Conservation (phyloP, 2,797 vertebrate genomes). For the Sciurus carolinensis region DNA sequence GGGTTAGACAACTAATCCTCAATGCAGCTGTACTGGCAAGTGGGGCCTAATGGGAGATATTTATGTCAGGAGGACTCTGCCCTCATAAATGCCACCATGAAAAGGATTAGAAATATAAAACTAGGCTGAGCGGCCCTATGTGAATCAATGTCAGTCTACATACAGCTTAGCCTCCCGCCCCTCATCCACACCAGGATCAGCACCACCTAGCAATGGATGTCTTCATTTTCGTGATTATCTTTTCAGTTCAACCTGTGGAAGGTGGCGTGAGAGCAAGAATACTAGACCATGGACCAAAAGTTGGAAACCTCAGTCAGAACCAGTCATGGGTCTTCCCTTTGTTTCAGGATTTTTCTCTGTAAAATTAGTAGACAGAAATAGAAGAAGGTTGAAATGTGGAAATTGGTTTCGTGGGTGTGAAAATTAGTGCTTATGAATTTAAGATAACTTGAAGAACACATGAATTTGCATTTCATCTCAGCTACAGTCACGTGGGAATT, state of each 20-base stretch:
- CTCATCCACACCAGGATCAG: too few species aligned
- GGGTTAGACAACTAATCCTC: too few species aligned
- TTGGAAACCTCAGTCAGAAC: not conserved
- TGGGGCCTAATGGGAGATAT: too few species aligned
- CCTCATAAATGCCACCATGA: too few species aligned
- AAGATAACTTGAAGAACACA: not conserved
- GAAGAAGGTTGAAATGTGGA: not conserved
- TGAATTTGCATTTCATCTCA: not conserved
- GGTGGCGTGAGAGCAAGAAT: not conserved
- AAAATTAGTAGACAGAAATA: not conserved
- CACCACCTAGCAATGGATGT: fast-evolving
- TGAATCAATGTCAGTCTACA: not conserved
- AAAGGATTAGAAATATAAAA: too few species aligned
- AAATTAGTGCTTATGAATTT: not conserved
- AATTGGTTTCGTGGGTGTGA: not conserved
- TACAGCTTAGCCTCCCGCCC: not conserved
- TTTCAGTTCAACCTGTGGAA: not conserved
- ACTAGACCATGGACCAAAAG: not conserved
- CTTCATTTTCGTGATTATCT: not conserved
- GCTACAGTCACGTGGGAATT: not conserved
- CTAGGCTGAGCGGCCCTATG: not conserved
- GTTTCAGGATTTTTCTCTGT: not conserved
- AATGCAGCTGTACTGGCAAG: too few species aligned
- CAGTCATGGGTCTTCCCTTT: not conserved
- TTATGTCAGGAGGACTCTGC: too few species aligned